phyloP scores from a whole-genome alignment of 1,140 invertebrate species.

The Marisa cornuarietis region DNA sequence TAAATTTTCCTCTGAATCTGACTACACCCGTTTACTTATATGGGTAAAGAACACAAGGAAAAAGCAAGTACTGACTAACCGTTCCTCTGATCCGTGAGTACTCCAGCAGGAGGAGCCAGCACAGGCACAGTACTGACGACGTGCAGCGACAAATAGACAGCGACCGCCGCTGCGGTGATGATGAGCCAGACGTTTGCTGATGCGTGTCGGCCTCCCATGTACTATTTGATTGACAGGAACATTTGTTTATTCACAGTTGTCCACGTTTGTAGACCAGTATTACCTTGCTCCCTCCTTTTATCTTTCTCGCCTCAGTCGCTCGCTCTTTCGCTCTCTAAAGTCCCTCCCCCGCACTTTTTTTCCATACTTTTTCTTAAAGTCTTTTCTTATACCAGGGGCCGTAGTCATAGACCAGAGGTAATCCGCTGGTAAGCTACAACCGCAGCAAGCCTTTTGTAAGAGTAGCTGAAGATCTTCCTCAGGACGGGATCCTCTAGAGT shows the following conservation, averaged over 20 bases:
- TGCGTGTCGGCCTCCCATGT: neutral
- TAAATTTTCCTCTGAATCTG: neutral
- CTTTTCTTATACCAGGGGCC: no score
- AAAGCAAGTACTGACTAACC: neutral
- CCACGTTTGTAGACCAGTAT: neutral
- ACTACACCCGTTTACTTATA: neutral
- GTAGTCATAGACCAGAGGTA: no score
- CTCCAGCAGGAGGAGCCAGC: neutral
- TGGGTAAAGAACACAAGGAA: neutral
- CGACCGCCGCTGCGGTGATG: neutral
- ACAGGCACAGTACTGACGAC: neutral
- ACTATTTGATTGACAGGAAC: neutral
- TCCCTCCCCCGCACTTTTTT: no score
- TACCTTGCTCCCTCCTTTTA: neutral
- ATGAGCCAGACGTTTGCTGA: neutral
- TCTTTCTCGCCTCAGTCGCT: neutral
- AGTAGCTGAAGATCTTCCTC: neutral
- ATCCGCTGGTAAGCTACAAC: no score
- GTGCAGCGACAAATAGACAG: neutral
- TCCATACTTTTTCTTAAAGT: no score
- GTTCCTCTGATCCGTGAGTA: neutral
- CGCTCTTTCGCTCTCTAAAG: neutral
- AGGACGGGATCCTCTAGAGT: neutral
- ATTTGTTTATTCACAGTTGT: constrained; percentile 3
- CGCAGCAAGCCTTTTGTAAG: no score